Base-by-base conservation (phyloP, 2,888 invertebrate genomes). In the Adela reaumurella region DNA sequence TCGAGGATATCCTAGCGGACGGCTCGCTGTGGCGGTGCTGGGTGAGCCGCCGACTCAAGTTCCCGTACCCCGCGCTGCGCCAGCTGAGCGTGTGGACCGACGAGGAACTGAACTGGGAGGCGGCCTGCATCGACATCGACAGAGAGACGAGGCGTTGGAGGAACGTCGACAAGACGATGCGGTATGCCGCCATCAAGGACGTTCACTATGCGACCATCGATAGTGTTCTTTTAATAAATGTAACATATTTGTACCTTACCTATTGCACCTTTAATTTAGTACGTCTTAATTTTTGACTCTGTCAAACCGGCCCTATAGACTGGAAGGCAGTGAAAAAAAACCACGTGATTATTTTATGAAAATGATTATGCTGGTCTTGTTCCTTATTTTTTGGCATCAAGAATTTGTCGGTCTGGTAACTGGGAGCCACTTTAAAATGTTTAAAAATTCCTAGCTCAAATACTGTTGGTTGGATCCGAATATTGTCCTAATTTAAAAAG, bases 121-220 rank as follows among this genome's bases (percentile, higher is more conserved):
- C 71, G 46, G 72, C 84, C 0, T 86, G 85, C 63, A 72, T 84
- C 43, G 80, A 82, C 52, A 76, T 87, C 61, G 84, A 87, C 59
- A 76, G 79, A 50, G 81, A 84, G 55, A 67, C 65, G 53, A 68
- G 70, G 46, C 68, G 80, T 54, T 87, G 87, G 87, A 65, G 60
- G 5, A 64, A 80, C 62, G 62, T 69, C 3, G 62, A 68, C 4
- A 62, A 71, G 28, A 67, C 69, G 46, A 73, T 81, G 63, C 70
- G 67, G 53, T 76, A 81, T 57, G 62, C 82, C 51, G 69, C 74
- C 43, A 67, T 81, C 10, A 72, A 71, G 53, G 77, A 82, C 63
- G 72, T 77, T 5, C 83, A 84, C 58, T 80, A 74, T 64, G 82
- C 83, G 47, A 79, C 82, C n/a, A 80, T 84, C 28, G 84, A 84